Percentiles rank a stretch among this genome's conserved stretches.
Conservation (phyloP, 23 tunicate genomes). For the Ciona savignyi region DNA sequence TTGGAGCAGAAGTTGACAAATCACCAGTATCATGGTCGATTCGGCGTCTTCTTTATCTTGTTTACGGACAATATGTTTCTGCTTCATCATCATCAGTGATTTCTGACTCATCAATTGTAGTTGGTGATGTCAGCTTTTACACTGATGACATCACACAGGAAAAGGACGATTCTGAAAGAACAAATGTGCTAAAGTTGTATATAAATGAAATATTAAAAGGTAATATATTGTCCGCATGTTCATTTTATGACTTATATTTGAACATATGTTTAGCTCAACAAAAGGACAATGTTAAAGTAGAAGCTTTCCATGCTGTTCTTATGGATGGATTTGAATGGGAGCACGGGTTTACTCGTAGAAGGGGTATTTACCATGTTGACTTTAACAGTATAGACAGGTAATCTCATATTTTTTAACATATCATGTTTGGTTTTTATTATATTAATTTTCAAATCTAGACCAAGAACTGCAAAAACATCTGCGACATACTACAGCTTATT, state of each 20-base stretch:
- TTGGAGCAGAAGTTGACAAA: conserved; percentile 11
- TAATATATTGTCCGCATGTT: not conserved
- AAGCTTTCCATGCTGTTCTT: conserved; percentile 38
- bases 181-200: conserved; percentile 30
- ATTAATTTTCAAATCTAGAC: too few relatives aligned
- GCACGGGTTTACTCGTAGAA: conserved; percentile 48
- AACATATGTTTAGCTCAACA: conserved; percentile 40
- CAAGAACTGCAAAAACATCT: conserved; percentile 61
- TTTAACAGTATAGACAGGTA: conserved; percentile 64
- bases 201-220: conserved; percentile 87
- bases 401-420: not conserved
- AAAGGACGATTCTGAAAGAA: conserved; percentile 63
- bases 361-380: conserved; percentile 63
- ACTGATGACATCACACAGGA: conserved; percentile 40
- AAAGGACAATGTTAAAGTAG: conserved; percentile 44
- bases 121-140: conserved; percentile 48
- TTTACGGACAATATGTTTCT: conserved; percentile 37
- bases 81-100: conserved; percentile 18
- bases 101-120: conserved; percentile 17
- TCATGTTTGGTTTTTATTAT: not conserved
- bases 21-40: conserved; percentile 69
- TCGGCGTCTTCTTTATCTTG: conserved; percentile 61
- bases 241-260: not conserved
- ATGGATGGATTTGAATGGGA: conserved; percentile 96
- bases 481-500: conserved; percentile 37